phyloP scores from a whole-genome alignment of 1,140 invertebrate genomes.

The Drosophila micromelanica region DNA sequence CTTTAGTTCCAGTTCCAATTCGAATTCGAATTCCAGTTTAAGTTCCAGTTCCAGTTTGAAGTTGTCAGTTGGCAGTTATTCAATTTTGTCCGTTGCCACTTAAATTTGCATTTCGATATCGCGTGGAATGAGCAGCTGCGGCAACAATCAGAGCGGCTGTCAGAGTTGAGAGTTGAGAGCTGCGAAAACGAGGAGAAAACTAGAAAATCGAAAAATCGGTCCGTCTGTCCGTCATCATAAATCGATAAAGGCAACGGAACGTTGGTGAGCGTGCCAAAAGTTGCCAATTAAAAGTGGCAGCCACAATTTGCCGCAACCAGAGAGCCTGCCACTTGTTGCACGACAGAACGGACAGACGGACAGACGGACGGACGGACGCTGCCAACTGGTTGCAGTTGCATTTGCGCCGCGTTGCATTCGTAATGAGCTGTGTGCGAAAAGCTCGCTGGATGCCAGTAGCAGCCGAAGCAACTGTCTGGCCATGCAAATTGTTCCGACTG shows the following conservation, averaged over 20 bases:
- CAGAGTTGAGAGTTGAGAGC: conserved; percentile 2
- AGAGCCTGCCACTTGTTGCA: conserved; percentile 56
- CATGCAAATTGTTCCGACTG: conserved; percentile 46
- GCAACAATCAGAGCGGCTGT: conserved; percentile 40
- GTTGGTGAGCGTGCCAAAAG: conserved; percentile 63
- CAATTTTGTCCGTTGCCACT: conserved; percentile 48
- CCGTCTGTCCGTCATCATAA: conserved; percentile 45
- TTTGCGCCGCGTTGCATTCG: conserved; percentile 58
- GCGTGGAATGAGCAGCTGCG: conserved; percentile 17
- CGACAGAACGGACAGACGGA: conserved; percentile 2
- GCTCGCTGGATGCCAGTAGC: conserved; percentile 26
- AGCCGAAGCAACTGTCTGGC: conserved; percentile 16
- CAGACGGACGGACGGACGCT: too few species aligned
- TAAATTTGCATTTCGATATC: conserved; percentile 72
- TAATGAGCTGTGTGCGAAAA: conserved; percentile 57
- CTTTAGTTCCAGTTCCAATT: background rate
- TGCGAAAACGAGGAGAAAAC: conserved; percentile 30
- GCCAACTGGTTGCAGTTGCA: conserved; percentile 5
- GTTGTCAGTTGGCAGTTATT: conserved; percentile 28
- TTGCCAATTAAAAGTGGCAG: conserved; percentile 70
- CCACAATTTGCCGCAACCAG: conserved; percentile 38
- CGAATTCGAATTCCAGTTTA: conserved; percentile 23
- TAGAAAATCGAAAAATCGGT: conserved; percentile 16
- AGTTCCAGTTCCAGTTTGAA: conserved; percentile 24
- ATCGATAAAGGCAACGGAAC: conserved; percentile 62